Evolutionary conservation across 2,113 vertebrate genomes (phyloP), one percentile per base, ranked within the genome.

Genomic region (Glaucomys volans): DNA sequence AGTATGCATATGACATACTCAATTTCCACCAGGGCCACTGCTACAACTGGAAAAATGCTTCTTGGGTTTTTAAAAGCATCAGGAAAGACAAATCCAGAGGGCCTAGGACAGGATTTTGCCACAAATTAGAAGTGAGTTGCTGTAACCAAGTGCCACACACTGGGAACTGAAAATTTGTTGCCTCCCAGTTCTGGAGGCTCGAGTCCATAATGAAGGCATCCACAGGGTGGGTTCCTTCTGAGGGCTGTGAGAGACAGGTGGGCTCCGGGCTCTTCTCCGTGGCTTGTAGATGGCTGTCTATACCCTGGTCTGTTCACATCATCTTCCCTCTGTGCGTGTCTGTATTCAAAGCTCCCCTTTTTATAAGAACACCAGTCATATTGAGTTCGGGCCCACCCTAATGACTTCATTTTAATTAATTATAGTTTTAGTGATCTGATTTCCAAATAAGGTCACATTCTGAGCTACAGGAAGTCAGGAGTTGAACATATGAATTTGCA

Each of bases 391-490:
- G 71, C 47, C 77, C 54, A 84, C 44, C 28, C 20, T 67, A 57
- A 35, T 89, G 71, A 83, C 72, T 32, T 94, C 47, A 62, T 89
- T 40, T 94, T 74, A 50, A 80, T 72, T 89, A 80, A 94, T 91
- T 79, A 84, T 22, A 88, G 30, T 22, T 47, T 22, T 32, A 24
- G 20, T 54, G 18, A 37, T 37, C 74, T 74, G 8, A 54, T 94
- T 59, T 71, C 81, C 67, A 81, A 71, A 81, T 90, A 92, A 86
- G 64, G 37, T 50, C 59, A 66, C 59, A 71, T 69, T 89, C 37
- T 18, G 85, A 90, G 80, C 42, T 76, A 22, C 11, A 82, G 59
- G 30, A 12, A 94, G 40, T 47, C 86, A 67, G 20, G 40, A 22
- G n/a, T 92, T 85, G 18, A 69, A 13, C n/a, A 26, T 66, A 18